phyloP scores from a whole-genome alignment of 2,797 vertebrate genomes.

The Acomys russatus region DNA sequence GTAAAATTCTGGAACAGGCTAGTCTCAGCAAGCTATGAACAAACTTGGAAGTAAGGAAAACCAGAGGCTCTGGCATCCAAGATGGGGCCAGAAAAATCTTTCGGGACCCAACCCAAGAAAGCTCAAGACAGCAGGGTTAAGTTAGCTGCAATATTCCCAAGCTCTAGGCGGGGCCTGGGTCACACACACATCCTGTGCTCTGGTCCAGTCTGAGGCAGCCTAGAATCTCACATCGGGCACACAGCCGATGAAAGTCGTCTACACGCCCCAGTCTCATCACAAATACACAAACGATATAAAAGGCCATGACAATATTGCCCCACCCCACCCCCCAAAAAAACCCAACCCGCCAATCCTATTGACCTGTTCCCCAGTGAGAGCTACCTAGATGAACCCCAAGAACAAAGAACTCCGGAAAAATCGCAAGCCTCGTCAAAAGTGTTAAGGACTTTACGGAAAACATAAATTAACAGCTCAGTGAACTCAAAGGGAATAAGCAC shows the following conservation, averaged over 20 bases:
- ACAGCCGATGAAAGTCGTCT: not conserved
- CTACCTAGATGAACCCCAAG: not conserved
- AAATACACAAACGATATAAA: not conserved
- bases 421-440: not conserved
- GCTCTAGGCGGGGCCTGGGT: not conserved
- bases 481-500: not conserved
- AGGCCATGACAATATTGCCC: no score
- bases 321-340: not conserved
- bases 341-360: not conserved
- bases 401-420: not conserved
- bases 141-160: not conserved
- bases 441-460: not conserved
- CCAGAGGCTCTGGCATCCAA: not conserved
- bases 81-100: not conserved
- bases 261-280: not conserved
- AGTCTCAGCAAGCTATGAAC: not conserved
- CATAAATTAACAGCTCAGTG: not conserved
- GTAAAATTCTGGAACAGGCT: constrained; percentile 14
- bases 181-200: not conserved
- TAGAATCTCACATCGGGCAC: not conserved
- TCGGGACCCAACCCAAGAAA: not conserved
- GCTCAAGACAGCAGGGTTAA: not conserved
- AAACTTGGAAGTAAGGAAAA: constrained; percentile 19
- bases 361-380: not conserved
- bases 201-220: not conserved